A percentile compares a stretch with the other conserved stretches of the same genome.
Conservation (phyloP, 2,113 vertebrate species). For the Passer montanus region DNA sequence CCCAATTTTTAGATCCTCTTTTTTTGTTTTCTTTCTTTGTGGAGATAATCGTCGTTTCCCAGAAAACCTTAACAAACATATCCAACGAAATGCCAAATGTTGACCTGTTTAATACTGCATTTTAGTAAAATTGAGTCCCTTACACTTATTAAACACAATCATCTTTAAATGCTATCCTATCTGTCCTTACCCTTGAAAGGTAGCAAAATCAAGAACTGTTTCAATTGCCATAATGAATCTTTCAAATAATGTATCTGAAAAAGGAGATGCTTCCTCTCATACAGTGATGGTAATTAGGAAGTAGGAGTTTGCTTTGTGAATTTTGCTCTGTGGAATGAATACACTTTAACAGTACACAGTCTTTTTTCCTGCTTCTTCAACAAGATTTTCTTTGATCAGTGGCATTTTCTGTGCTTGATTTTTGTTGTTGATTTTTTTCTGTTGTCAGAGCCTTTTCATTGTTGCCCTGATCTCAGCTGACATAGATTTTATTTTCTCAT, state of each 20-base stretch:
- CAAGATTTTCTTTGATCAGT: neutral
- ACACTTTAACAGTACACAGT: neutral
- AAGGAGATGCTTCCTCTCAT: neutral
- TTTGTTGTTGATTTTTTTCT: neutral
- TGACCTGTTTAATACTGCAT: neutral
- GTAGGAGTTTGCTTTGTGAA: neutral
- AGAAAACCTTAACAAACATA: neutral
- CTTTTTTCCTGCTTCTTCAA: neutral
- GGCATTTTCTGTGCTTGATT: neutral
- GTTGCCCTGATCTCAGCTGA: neutral
- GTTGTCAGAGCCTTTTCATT: neutral
- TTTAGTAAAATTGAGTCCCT: neutral
- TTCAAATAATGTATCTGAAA: neutral
- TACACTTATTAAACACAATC: neutral
- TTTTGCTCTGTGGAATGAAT: neutral
- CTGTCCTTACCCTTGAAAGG: neutral
- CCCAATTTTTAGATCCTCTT: neutral
- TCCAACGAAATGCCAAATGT: neutral
- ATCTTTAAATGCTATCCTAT: neutral
- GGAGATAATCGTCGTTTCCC: neutral
- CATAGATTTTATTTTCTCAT: neutral
- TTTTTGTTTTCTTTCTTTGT: neutral
- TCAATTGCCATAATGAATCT: neutral
- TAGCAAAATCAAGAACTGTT: neutral
- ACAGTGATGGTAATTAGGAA: neutral